Conservation (phyloP, 1,140 invertebrate genomes). For the Limonius californicus region DNA sequence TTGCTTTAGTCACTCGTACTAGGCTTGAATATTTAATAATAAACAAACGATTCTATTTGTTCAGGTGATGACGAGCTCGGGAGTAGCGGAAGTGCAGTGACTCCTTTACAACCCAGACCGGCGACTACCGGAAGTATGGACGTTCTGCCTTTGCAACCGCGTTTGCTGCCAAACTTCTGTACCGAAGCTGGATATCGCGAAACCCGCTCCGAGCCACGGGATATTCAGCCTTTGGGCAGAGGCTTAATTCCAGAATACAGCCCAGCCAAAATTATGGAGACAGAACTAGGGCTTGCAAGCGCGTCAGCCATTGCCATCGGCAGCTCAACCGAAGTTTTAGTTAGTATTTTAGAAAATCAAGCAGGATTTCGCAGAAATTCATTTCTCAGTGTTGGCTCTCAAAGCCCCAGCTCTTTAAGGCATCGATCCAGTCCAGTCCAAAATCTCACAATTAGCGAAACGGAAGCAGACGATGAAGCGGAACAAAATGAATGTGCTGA, state of each 20-base stretch:
- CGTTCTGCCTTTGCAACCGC: conserved; percentile 62
- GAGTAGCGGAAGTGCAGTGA: conserved; percentile 33
- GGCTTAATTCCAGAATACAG: conserved; percentile 20
- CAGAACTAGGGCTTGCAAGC: conserved; percentile 31
- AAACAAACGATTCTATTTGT: not conserved
- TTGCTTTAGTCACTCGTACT: no score
- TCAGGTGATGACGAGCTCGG: conserved; percentile 25
- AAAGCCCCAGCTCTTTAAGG: not conserved
- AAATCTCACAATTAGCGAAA: conserved; percentile 14
- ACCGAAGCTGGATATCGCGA: conserved; percentile 21
- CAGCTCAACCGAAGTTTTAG: conserved; percentile 39
- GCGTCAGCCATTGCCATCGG: conserved; percentile 38
- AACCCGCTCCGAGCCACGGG: conserved; percentile 37
- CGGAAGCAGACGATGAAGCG: not conserved
- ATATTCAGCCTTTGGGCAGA: conserved; percentile 23
- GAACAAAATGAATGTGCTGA: conserved; percentile 4
- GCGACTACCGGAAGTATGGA: conserved; percentile 62
- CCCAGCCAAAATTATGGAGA: conserved; percentile 24
- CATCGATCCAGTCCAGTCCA: conserved; percentile 16
- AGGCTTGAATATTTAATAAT: not conserved
- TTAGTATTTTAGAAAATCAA: conserved; percentile 41
- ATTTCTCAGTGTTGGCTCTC: conserved; percentile 11
- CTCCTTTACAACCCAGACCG: conserved; percentile 60
- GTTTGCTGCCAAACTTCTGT: conserved; percentile 50
- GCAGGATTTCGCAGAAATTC: conserved; percentile 35